phyloP scores from a whole-genome alignment of 2,888 invertebrate genomes.

The Volucella bombylans region DNA sequence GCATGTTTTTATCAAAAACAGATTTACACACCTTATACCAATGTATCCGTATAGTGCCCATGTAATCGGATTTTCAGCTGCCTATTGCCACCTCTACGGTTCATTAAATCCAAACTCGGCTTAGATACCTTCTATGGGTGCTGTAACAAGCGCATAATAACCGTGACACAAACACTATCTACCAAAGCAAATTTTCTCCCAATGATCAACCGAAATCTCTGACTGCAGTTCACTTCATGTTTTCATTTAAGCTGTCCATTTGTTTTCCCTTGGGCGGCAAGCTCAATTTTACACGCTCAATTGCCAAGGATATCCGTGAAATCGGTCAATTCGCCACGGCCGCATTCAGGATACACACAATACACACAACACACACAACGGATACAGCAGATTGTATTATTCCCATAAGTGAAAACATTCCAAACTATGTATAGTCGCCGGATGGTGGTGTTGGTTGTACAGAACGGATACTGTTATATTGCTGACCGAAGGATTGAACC shows the following conservation, averaged over 20 bases:
- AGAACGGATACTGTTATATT: not conserved
- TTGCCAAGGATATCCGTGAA: conserved; percentile 68
- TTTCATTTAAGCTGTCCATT: conserved; percentile 43
- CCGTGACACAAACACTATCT: conserved; percentile 58
- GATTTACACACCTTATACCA: conserved; percentile 27
- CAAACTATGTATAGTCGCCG: conserved; percentile 54
- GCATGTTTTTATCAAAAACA: conserved; percentile 20
- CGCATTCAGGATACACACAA: conserved; percentile 35
- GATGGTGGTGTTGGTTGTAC: conserved; percentile 7
- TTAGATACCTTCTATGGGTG: conserved; percentile 35
- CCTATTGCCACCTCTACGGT: conserved; percentile 51
- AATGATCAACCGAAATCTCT: conserved; percentile 13
- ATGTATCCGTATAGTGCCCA: conserved; percentile 10
- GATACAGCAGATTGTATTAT: conserved; percentile 26
- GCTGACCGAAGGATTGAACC: conserved; percentile 11
- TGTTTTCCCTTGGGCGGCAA: conserved; percentile 42
- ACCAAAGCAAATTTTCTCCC: conserved; percentile 55
- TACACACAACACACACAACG: conserved; percentile 24
- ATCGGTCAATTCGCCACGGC: conserved; percentile 66
- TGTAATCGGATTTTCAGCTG: conserved; percentile 31
- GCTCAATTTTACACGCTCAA: conserved; percentile 60
- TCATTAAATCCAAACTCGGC: conserved; percentile 44
- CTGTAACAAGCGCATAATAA: conserved; percentile 56
- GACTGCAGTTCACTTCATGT: conserved; percentile 27
- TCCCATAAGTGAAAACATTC: conserved; percentile 62